A percentile compares a stretch with the other conserved stretches of the same genome.
Conservation (phyloP, 2,113 vertebrate genomes). For the Corythaeola cristata region DNA sequence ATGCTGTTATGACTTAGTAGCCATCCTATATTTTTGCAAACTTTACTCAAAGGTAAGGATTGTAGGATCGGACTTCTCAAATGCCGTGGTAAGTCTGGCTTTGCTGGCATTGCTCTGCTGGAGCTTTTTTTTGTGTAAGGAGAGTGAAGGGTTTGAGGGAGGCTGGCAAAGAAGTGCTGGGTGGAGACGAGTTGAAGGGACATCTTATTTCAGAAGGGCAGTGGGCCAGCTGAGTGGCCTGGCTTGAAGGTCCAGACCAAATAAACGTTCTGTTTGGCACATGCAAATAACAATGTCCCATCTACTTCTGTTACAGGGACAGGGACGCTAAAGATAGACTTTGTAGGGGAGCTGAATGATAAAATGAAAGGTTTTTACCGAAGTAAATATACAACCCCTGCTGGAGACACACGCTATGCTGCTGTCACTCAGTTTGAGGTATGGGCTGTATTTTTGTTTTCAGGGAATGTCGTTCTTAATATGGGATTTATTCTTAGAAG, state of each 20-base stretch:
- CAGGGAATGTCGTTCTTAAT: background rate
- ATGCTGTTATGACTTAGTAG: background rate
- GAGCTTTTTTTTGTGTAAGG: rapidly evolving
- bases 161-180: background rate
- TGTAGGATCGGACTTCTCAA: background rate
- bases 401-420: constrained; percentile 90
- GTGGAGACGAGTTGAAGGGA: background rate
- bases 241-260: background rate
- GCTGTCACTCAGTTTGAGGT: constrained; percentile 99
- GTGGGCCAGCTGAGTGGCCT: background rate
- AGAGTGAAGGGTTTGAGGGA: background rate
- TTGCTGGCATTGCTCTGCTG: background rate
- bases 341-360: constrained; percentile 96
- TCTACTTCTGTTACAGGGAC: constrained; percentile 78
- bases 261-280: background rate
- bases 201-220: background rate
- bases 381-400: constrained; percentile 90
- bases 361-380: constrained; percentile 99
- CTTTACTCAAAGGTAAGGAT: background rate
- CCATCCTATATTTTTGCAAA: background rate
- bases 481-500: background rate
- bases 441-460: background rate
- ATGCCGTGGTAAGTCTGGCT: background rate
- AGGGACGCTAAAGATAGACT: constrained; percentile 93
- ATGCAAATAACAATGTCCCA: background rate